These are phyloP conservation scores for Machaerirhynchus nigripectus DNA, from an alignment of 2,113 vertebrate genomes.

Conservation along the genomic window DNA sequence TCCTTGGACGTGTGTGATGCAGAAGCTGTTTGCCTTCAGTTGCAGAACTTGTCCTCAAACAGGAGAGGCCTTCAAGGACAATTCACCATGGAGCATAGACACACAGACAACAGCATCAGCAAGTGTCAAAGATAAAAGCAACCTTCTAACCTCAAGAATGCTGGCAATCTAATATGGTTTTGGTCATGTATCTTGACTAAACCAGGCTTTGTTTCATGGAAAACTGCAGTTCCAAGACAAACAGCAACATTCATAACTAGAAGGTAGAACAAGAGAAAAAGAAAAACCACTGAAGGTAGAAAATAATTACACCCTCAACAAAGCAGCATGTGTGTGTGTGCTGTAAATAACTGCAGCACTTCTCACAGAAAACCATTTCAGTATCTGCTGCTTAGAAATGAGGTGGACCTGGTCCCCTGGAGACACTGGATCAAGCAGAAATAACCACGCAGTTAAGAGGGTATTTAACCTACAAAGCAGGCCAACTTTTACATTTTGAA, in stretches of 20 bases:
- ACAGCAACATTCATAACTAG: background rate
- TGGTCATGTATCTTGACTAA: background rate
- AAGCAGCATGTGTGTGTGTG: background rate
- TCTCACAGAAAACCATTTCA: background rate
- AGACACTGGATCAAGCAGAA: background rate
- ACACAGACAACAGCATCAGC: background rate
- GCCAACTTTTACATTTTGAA: background rate
- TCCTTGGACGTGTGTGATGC: background rate
- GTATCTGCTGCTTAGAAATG: background rate
- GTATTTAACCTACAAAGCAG: background rate
- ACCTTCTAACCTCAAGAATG: background rate
- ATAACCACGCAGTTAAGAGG: background rate
- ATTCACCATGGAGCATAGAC: background rate
- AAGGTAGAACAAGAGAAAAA: background rate
- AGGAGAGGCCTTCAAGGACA: background rate
- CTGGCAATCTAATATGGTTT: background rate
- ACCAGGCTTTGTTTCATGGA: background rate
- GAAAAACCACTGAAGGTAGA: background rate
- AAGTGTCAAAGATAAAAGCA: background rate
- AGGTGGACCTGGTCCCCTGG: background rate
- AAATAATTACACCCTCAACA: background rate
- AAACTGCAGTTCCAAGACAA: background rate
- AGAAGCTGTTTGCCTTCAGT: background rate
- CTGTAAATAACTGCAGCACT: background rate
- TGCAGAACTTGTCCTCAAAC: background rate